Conservation (phyloP, 1,140 invertebrate genomes). For the Pseudomyrmex dendroicus region DNA sequence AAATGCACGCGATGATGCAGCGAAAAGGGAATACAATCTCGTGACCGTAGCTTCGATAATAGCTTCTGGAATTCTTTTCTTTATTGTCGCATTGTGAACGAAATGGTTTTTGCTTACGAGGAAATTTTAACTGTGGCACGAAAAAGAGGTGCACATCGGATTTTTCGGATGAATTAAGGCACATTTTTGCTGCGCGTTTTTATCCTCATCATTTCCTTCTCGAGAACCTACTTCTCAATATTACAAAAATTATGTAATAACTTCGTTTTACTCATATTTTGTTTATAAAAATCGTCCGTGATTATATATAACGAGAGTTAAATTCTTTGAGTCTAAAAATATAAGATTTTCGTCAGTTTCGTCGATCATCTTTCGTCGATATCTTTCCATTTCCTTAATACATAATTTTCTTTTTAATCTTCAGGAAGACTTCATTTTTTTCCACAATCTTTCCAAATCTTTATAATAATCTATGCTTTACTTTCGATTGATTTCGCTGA, state of each 20-base stretch:
- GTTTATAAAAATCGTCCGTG: neutral
- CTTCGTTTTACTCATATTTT: neutral
- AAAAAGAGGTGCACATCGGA: neutral
- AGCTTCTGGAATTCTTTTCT: too few species aligned
- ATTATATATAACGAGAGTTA: neutral
- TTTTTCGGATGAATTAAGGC: conserved; percentile 24
- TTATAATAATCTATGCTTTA: too few species aligned
- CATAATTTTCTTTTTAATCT: neutral
- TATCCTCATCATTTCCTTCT: neutral
- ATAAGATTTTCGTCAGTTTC: neutral
- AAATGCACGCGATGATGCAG: too few species aligned
- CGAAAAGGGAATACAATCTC: too few species aligned
- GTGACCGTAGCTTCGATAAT: too few species aligned
- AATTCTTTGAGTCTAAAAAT: neutral
- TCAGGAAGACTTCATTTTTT: neutral
- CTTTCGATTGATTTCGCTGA: too few species aligned
- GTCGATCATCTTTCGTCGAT: neutral
- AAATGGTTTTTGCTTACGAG: too few species aligned
- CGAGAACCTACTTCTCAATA: neutral
- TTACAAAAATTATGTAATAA: neutral
- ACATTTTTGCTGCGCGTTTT: conserved; percentile 34
- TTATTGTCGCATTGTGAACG: too few species aligned
- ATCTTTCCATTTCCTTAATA: neutral
- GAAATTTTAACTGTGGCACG: neutral
- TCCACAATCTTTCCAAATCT: neutral